These are phyloP conservation scores for Drosophila sp. DNA, from an alignment of 1,140 invertebrate genomes.

Conservation along the genomic window DNA sequence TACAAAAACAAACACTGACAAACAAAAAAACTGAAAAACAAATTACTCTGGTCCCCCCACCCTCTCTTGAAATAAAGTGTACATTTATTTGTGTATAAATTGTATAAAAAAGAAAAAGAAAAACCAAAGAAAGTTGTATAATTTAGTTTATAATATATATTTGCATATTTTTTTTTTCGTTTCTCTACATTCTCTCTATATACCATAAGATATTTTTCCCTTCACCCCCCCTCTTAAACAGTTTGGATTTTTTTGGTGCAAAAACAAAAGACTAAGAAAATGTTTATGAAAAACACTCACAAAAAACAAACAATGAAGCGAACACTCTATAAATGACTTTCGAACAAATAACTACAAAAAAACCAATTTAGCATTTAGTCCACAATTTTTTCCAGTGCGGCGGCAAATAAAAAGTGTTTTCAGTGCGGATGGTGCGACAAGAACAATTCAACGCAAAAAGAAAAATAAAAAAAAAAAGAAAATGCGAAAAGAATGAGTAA, in stretches of 20 bases:
- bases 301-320: constrained; percentile 64
- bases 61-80: constrained; percentile 50
- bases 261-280: constrained; percentile 33
- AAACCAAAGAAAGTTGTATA: constrained; percentile 14
- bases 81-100: constrained; percentile 50
- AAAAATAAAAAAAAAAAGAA: neutral
- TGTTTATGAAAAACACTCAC: constrained; percentile 71
- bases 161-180: constrained; percentile 13
- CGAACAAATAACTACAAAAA: constrained; percentile 11
- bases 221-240: constrained; percentile 17
- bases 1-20: constrained; percentile 53
- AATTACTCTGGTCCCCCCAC: constrained; percentile 43
- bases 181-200: constrained; percentile 14
- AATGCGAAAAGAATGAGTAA: constrained; percentile 4
- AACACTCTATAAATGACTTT: constrained; percentile 69
- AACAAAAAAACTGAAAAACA: constrained; percentile 48
- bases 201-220: constrained; percentile 19
- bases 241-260: constrained; percentile 63
- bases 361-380: constrained; percentile 10
- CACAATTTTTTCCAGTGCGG: constrained; percentile 10
- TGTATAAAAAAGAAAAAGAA: constrained; percentile 37
- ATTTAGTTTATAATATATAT: constrained; percentile 15
- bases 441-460: constrained; percentile 20
- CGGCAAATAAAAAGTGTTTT: constrained; percentile 17
- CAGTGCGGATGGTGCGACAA: constrained; percentile 27